Conservation (phyloP, 2,797 vertebrate species). For the Rhabdomys pumilio region DNA sequence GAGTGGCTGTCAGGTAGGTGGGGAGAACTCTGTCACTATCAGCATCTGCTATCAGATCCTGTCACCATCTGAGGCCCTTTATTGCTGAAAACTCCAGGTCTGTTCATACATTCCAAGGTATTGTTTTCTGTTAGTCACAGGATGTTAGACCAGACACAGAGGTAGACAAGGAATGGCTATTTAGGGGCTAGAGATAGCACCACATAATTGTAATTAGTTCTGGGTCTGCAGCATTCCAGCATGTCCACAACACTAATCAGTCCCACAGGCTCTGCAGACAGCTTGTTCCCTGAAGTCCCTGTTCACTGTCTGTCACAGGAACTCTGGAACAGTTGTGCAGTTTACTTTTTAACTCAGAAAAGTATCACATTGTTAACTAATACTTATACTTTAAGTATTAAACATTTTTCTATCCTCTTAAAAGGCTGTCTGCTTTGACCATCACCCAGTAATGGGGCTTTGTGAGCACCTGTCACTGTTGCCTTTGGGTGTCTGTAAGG, state of each 20-base stretch:
- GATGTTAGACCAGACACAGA: not conserved
- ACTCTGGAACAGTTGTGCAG: not conserved
- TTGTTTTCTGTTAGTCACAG: not conserved
- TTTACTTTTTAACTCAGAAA: conserved; percentile 20
- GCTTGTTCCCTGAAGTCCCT: not conserved
- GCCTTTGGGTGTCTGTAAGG: not conserved
- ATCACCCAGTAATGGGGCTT: not conserved
- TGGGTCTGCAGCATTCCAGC: not conserved
- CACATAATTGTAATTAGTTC: not conserved
- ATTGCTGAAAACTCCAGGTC: not conserved
- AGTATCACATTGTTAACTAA: not conserved
- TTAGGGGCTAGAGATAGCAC: not conserved
- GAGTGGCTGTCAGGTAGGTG: not conserved
- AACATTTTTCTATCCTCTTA: not conserved
- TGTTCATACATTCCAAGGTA: not conserved
- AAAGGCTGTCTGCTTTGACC: not conserved
- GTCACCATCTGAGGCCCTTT: not conserved
- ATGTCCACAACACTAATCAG: not conserved
- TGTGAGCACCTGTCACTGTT: not conserved
- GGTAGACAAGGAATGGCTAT: not conserved
- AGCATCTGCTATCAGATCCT: not conserved
- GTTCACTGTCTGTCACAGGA: too few relatives aligned
- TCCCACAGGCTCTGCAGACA: not conserved
- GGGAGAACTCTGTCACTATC: not conserved
- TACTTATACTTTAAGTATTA: not conserved